Base-by-base conservation (phyloP, 2,797 vertebrate species). In the Phoeniculus purpureus region DNA sequence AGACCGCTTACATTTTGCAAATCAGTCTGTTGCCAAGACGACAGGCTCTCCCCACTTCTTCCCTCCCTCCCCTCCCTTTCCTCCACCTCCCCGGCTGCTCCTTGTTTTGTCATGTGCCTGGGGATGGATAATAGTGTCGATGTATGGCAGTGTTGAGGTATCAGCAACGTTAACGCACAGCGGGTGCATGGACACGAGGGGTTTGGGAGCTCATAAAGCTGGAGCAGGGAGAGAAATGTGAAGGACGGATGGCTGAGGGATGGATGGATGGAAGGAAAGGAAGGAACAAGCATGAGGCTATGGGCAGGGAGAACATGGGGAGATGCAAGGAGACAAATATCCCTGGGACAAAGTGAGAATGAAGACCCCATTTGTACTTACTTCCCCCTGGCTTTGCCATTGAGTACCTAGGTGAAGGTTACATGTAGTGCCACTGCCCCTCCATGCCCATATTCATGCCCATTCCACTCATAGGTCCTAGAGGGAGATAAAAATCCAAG, bases 351-450 rank as follows among this genome's bases (percentile, higher is more conserved):
- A 97, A 97, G 94, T 97, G 97, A 97, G 98, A 97, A 97, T 92
- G 98, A 97, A 97, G 97, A 96, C 96, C 97, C 94, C 86, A 43
- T 96, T 97, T 96, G 97, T 99, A 99, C 99, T 99, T 99, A 99
- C 99, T 98, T 99, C 98, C 98, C 98, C 98, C 98, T 98, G 98
- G 98, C 98, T 98, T 98, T 99, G 99, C 98, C 98, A 99, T 98
- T 98, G 98, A 98, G 97, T 98, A 98, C 98, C 98, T 98, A 98
- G 98, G 97, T 98, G 97, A 98, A 98, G 98, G 98, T 99, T 99
- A 99, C 99, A 99, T 99, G 98, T 99, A 99, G 98, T 99, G 99
- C 99, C 99, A 99, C 97, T 99, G 99, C 98, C 99, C 99, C 98
- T 99, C 99, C 99, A 99, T 99, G 97, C 99, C 99, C 99, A 99